Conservation (phyloP, 1,140 invertebrate species). For the Drosophila ironensis region DNA sequence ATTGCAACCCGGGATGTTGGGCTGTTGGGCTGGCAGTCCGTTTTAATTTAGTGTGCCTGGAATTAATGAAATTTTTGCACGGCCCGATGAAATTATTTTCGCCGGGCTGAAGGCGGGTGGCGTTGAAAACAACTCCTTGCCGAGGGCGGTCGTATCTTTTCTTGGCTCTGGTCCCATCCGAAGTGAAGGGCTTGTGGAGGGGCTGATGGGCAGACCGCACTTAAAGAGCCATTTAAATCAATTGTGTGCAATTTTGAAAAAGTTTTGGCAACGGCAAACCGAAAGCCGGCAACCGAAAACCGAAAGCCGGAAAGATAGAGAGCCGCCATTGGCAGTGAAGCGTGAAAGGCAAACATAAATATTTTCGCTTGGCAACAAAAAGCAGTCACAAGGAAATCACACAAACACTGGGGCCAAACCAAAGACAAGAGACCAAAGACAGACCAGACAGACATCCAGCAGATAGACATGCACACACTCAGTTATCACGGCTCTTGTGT, state of each 20-base stretch:
- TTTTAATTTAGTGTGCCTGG: constrained; percentile 59
- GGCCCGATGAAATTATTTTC: constrained; percentile 44
- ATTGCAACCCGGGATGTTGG: no score
- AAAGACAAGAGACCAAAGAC: constrained; percentile 7
- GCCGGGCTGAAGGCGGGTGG: constrained; percentile 17
- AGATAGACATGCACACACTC: constrained; percentile 13
- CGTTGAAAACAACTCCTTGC: constrained; percentile 14
- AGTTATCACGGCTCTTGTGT: constrained; percentile 59
- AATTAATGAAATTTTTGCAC: constrained; percentile 72
- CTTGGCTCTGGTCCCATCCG: not conserved
- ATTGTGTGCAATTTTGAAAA: constrained; percentile 73
- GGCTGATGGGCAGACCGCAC: constrained; percentile 20
- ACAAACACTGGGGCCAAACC: constrained; percentile 34
- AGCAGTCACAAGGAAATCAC: constrained; percentile 35
- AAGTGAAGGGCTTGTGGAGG: not conserved
- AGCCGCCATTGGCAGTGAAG: constrained; percentile 15
- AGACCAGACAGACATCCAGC: not conserved
- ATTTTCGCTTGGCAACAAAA: constrained; percentile 65
- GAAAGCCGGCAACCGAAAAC: not conserved
- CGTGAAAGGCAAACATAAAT: constrained; percentile 77
- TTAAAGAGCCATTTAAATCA: constrained; percentile 71
- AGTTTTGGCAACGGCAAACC: constrained; percentile 40
- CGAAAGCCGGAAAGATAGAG: not conserved
- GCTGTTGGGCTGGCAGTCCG: not conserved
- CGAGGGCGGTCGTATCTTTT: constrained; percentile 9